phyloP scores from a whole-genome alignment of 2,113 vertebrate genomes.

The Mastomys coucha region DNA sequence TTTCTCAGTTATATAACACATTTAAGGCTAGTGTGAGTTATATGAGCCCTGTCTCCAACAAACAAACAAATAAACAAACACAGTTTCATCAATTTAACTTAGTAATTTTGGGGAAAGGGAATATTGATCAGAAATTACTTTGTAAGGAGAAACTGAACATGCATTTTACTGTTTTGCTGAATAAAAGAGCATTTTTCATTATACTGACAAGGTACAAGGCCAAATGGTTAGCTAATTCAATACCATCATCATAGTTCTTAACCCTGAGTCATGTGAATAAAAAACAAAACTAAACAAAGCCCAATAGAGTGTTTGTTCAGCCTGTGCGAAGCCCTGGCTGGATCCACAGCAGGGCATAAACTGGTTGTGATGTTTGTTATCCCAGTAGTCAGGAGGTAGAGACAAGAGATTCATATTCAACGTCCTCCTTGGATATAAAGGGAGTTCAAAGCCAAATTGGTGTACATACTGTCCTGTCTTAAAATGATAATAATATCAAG shows the following conservation, averaged over 20 bases:
- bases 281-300: neutral
- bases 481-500: neutral
- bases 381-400: neutral
- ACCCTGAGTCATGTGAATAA: neutral
- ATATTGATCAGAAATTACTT: neutral
- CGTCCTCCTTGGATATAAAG: neutral
- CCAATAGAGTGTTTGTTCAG: neutral
- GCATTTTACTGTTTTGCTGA: neutral
- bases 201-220: neutral
- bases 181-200: neutral
- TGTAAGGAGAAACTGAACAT: neutral
- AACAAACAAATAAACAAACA: neutral
- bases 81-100: neutral
- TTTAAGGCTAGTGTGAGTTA: neutral
- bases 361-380: neutral
- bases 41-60: neutral
- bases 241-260: neutral
- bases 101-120: neutral
- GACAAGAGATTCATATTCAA: neutral
- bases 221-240: neutral
- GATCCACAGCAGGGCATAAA: neutral
- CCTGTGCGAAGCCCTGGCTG: too few relatives aligned
- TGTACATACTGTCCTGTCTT: neutral
- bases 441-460: neutral
- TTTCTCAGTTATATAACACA: neutral